phyloP scores from a whole-genome alignment of 2,797 vertebrate species.

The Acanthiza pusilla region DNA sequence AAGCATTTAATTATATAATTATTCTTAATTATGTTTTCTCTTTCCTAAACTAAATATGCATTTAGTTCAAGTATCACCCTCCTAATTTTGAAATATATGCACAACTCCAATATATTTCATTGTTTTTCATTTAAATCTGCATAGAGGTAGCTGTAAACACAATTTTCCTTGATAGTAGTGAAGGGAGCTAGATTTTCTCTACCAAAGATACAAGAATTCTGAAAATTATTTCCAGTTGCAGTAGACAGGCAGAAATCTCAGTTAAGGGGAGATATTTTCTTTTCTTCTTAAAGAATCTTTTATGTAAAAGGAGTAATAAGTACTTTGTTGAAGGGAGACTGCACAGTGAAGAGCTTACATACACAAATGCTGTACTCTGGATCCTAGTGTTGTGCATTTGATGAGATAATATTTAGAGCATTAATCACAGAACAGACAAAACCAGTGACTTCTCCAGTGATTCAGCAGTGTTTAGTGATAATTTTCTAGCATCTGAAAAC shows the following conservation, averaged over 20 bases:
- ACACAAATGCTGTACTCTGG: rapidly evolving
- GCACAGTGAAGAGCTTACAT: neutral
- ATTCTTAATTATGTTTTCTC: neutral
- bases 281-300: neutral
- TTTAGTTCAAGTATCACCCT: neutral
- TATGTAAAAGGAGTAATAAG: neutral
- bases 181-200: neutral
- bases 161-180: neutral
- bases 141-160: neutral
- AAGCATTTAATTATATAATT: neutral
- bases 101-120: neutral
- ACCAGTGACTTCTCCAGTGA: neutral
- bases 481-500: neutral
- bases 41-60: neutral
- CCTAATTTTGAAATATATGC: neutral
- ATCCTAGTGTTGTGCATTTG: neutral
- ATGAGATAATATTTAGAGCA: neutral
- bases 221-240: neutral
- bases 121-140: neutral
- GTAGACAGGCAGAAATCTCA: neutral
- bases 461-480: neutral
- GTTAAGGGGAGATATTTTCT: neutral
- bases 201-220: neutral
- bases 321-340: neutral
- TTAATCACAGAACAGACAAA: neutral